Base-by-base conservation (phyloP, 2,888 invertebrate species). In the Spisula subtruncata region DNA sequence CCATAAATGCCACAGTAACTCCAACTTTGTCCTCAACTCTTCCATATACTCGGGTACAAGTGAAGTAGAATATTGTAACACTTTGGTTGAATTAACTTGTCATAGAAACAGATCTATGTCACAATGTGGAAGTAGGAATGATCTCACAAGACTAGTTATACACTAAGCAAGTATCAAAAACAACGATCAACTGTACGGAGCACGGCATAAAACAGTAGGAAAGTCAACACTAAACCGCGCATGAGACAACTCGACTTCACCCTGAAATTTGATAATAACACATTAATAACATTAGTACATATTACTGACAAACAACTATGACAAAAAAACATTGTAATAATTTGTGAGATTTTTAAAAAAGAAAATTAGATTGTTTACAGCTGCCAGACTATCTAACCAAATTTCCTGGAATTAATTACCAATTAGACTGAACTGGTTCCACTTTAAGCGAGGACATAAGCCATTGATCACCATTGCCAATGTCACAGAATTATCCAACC, bases 201-300 rank as follows among this genome's bases (percentile, higher is more conserved):
- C 95, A 86, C 97, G 96, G 94, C 96, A 97, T 81, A 97, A 93
- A 29, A 97, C 95, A 81, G 97, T 95, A 16, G 97, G 97, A 91
- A 97, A 96, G 94, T 97, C 97, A 71, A 96, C 96, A 94, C 97
- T 96, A 14, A 97, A 95, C 71, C 97, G 94, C 8, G 97, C 97
- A 92, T 95, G 95, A 51, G 95, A 94, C 81, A 97, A 95, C 16
- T 95, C 94, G 20, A 97, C 96, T 89, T 97, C 96, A 66, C 97
- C 97, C 97, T 96, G 93, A 35, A 94, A 93, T 29, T 83, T 66
- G 87, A 60, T 2, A 83, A 75, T 79, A 83, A 54, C 10, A 54
- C 51, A 51, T 29, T 10, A 48, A 81, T 20, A 25, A 10, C 20
- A 46, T 80, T 35, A 80, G 4, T 41, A 41, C 41, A 41, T 8